These are phyloP conservation scores for Heliconius hortense DNA, from an alignment of 2,888 invertebrate genomes.

Conservation along the genomic window DNA sequence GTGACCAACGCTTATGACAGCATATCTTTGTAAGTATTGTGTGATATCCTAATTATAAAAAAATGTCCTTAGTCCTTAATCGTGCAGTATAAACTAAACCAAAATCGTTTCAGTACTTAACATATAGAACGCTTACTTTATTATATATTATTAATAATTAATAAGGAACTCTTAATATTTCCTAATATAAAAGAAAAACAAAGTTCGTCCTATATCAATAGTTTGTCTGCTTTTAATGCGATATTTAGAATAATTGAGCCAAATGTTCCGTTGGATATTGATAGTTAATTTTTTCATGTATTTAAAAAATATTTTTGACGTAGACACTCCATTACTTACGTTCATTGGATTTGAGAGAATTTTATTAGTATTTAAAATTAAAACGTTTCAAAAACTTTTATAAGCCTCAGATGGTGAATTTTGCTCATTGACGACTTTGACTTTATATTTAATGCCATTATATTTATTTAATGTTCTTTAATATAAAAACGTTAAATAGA, in stretches of 20 bases:
- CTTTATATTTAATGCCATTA: constrained; percentile 15
- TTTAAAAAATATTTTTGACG: constrained; percentile 20
- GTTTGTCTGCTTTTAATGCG: constrained; percentile 43
- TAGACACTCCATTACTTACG: constrained; percentile 29
- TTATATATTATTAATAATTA: constrained; percentile 53
- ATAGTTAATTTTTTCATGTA: constrained; percentile 27
- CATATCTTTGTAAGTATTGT: constrained; percentile 80
- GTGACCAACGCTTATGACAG: constrained; percentile 79
- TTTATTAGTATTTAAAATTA: constrained; percentile 14
- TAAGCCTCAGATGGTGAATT: constrained; percentile 12
- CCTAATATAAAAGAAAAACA: constrained; percentile 55
- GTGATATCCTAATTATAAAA: constrained; percentile 79
- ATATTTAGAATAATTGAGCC: constrained; percentile 41
- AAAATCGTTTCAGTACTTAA: constrained; percentile 77
- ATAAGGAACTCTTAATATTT: constrained; percentile 59
- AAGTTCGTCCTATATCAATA: constrained; percentile 60
- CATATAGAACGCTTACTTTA: constrained; percentile 65
- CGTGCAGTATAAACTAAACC: constrained; percentile 56
- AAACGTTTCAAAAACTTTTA: constrained; percentile 9
- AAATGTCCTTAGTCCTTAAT: constrained; percentile 68
- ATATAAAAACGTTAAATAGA: constrained; percentile 24
- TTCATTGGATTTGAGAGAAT: constrained; percentile 29
- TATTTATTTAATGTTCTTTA: constrained; percentile 4
- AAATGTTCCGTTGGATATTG: constrained; percentile 23
- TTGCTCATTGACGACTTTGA: constrained; percentile 22